phyloP scores from a whole-genome alignment of 2,797 vertebrate species.

The Sebastes taczanowskii region DNA sequence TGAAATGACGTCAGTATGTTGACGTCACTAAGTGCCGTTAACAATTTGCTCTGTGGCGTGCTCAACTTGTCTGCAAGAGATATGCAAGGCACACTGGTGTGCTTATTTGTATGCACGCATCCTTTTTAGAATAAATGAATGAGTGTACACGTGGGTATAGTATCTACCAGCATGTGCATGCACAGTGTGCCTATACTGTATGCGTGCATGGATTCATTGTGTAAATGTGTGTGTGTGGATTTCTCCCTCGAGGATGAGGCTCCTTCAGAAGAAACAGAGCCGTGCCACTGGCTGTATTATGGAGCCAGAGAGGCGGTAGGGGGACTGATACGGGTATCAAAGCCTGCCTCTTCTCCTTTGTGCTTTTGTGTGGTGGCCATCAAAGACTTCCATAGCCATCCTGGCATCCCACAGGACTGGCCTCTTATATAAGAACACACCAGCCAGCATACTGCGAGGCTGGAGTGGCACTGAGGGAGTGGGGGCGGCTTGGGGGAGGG shows the following conservation, averaged over 20 bases:
- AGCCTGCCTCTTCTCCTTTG: slow-evolving; percentile 73
- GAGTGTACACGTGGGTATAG: background rate
- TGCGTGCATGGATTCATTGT: slow-evolving; percentile 16
- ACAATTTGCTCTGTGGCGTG: background rate
- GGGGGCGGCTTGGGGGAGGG: slow-evolving; percentile 49
- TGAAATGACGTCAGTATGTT: slow-evolving; percentile 10
- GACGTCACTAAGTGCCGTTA: slow-evolving; percentile 14
- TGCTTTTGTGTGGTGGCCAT: slow-evolving; percentile 74
- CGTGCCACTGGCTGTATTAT: slow-evolving; percentile 63
- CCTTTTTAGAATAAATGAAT: slow-evolving; percentile 34
- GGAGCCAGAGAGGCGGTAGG: slow-evolving; percentile 62
- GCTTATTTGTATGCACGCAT: slow-evolving; percentile 2
- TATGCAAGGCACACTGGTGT: slow-evolving; percentile 1
- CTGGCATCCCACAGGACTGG: slow-evolving; percentile 67
- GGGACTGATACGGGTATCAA: slow-evolving; percentile 75
- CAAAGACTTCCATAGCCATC: slow-evolving; percentile 69
- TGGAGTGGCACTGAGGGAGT: slow-evolving; percentile 57
- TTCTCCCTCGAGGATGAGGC: slow-evolving; percentile 30
- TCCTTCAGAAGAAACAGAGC: slow-evolving; percentile 42
- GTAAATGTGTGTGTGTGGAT: slow-evolving; percentile 38
- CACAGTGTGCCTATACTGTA: background rate
- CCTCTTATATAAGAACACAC: slow-evolving; percentile 78
- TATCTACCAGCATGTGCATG: background rate
- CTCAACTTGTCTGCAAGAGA: slow-evolving; percentile 11
- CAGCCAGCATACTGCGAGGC: slow-evolving; percentile 65